phyloP scores from a whole-genome alignment of 2,797 vertebrate genomes.

The Balearica regulorum region DNA sequence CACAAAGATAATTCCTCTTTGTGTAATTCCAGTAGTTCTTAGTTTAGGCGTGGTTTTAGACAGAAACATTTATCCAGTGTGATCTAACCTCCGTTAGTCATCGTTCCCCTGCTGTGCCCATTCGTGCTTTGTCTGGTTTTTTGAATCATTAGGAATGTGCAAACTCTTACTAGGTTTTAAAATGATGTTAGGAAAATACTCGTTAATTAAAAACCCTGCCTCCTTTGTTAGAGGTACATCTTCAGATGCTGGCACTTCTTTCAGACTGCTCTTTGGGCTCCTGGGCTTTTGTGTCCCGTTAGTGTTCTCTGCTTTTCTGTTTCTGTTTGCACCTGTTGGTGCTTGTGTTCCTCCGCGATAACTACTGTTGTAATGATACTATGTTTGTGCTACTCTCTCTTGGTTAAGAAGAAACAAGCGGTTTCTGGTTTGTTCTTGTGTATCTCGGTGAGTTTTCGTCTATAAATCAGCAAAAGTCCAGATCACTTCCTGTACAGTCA shows the following conservation, averaged over 20 bases:
- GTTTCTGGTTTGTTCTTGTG: rapidly evolving
- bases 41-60: neutral
- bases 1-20: neutral
- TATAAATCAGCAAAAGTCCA: neutral
- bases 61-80: rapidly evolving
- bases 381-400: rapidly evolving
- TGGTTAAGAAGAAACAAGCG: rapidly evolving
- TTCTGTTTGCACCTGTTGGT: neutral
- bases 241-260: neutral
- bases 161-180: rapidly evolving
- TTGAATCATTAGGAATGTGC: neutral
- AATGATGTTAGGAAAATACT: rapidly evolving
- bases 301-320: neutral
- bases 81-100: neutral
- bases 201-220: neutral
- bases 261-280: neutral
- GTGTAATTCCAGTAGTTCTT: neutral
- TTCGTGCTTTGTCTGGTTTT: neutral
- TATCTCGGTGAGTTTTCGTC: neutral
- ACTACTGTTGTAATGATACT: rapidly evolving
- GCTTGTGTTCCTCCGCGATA: rapidly evolving
- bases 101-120: rapidly evolving
- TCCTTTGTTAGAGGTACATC: neutral
- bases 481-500: neutral
- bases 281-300: neutral